phyloP scores from a whole-genome alignment of 2,888 invertebrate genomes.

The Malacosoma neustria region DNA sequence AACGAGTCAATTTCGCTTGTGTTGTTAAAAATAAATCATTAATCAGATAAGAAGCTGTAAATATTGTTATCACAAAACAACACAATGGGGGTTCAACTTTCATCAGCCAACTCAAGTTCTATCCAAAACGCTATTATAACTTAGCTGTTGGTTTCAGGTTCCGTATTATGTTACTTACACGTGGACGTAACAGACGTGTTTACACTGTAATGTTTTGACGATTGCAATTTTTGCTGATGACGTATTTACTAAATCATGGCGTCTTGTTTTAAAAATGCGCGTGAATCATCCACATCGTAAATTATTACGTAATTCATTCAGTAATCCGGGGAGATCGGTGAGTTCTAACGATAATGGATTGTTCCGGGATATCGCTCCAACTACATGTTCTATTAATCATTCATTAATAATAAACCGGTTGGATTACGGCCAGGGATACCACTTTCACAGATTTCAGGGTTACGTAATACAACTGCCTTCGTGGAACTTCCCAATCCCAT shows the following conservation, averaged over 20 bases:
- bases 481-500: conserved; percentile 25
- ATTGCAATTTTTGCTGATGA: conserved; percentile 14
- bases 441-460: conserved; percentile 27
- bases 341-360: neutral
- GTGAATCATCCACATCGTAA: conserved; percentile 24
- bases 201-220: too few species aligned
- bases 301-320: conserved; percentile 21
- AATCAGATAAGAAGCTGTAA: conserved; percentile 26
- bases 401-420: conserved; percentile 35
- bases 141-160: too few species aligned
- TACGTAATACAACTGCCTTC: conserved; percentile 22
- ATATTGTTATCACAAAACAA: conserved; percentile 8
- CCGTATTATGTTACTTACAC: too few species aligned
- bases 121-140: too few species aligned
- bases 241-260: conserved; percentile 26
- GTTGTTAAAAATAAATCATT: conserved; percentile 18
- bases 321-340: neutral
- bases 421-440: conserved; percentile 36
- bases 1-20: conserved; percentile 24
- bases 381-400: conserved; percentile 30
- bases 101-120: too few species aligned
- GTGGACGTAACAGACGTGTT: too few species aligned
- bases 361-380: neutral
- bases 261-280: conserved; percentile 16
- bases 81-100: too few species aligned